phyloP scores from a whole-genome alignment of 2,888 invertebrate genomes.

The Rugalucina vietnamica region DNA sequence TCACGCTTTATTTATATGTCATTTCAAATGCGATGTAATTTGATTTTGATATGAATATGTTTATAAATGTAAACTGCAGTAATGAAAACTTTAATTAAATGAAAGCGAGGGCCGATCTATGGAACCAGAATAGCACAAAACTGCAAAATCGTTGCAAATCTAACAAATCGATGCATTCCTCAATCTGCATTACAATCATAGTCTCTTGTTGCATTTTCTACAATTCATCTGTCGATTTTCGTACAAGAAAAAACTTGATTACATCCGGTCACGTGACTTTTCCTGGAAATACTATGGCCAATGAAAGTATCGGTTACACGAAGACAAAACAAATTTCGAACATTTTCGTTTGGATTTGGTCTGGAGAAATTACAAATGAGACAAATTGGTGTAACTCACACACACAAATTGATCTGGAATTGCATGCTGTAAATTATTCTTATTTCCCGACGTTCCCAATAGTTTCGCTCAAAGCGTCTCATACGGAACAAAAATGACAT shows the following conservation, averaged over 20 bases:
- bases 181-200: not conserved
- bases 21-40: no score
- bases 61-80: no score
- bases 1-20: no score
- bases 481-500: not conserved
- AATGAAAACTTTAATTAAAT: no score
- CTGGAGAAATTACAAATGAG: not conserved
- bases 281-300: conserved; percentile 10
- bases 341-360: not conserved
- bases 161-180: no score
- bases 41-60: no score
- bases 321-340: not conserved
- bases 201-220: not conserved
- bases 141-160: no score
- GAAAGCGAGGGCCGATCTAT: no score
- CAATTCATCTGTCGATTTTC: not conserved
- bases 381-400: not conserved
- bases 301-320: not conserved
- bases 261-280: conserved; percentile 12
- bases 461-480: not conserved
- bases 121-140: no score
- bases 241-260: not conserved
- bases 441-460: not conserved
- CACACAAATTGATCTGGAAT: not conserved
- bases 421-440: no score